These are phyloP conservation scores for Leucoma salicis DNA, from an alignment of 2,888 invertebrate genomes.

Conservation along the genomic window DNA sequence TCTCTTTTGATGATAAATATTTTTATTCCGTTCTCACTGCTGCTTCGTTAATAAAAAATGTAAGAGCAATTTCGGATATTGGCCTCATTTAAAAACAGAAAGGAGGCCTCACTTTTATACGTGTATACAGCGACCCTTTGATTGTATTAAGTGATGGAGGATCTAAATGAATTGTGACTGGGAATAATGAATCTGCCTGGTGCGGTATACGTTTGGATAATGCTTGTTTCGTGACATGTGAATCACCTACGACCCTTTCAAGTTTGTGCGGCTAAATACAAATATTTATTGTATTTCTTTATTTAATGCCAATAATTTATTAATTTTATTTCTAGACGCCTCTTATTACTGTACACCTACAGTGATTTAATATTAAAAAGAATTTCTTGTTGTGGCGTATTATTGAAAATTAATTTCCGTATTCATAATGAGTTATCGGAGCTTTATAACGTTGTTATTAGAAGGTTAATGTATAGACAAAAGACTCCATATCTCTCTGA, in stretches of 20 bases:
- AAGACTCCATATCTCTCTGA: no score
- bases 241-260: constrained; percentile 20
- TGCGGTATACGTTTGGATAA: constrained; percentile 63
- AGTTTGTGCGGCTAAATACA: constrained; percentile 38
- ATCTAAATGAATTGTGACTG: constrained; percentile 55
- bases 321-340: no score
- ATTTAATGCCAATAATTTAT: no score
- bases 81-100: constrained; percentile 48
- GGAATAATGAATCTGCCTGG: constrained; percentile 63
- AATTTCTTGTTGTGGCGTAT: no score
- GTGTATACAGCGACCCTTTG: constrained; percentile 57
- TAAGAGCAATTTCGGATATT: constrained; percentile 22
- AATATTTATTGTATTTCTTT: no score
- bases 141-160: constrained; percentile 63
- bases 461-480: no score
- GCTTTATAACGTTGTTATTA: no score
- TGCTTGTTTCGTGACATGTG: constrained; percentile 41
- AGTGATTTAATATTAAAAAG: no score
- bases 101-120: constrained; percentile 46
- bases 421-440: no score
- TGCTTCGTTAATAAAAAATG: constrained; percentile 30
- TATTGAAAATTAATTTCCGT: no score
- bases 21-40: constrained; percentile 28
- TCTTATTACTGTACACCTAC: no score
- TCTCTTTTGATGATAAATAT: constrained; percentile 25